phyloP scores from a whole-genome alignment of 2,113 vertebrate species.

The Diadophis punctatus region DNA sequence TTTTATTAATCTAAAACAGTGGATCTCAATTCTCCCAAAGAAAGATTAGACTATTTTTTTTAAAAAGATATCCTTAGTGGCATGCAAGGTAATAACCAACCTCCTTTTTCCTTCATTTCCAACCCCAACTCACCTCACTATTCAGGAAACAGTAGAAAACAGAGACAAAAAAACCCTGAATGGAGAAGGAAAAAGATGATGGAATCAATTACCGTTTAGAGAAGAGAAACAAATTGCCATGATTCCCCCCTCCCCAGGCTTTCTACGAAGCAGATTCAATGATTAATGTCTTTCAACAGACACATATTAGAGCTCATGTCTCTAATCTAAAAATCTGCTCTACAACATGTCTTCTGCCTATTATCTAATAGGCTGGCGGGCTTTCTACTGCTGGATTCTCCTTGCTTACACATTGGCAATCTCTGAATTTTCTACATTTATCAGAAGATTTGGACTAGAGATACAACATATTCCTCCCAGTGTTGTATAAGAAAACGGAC shows the following conservation, averaged over 20 bases:
- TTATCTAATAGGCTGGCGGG: not conserved
- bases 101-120: not conserved
- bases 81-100: not conserved
- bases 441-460: not conserved
- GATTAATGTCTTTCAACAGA: not conserved
- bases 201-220: fast-evolving
- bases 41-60: not conserved
- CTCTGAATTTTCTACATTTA: not conserved
- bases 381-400: not conserved
- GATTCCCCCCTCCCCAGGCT: not conserved
- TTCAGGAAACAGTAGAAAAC: slow-evolving; percentile 93
- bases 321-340: not conserved
- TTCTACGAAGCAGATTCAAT: not conserved
- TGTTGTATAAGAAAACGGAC: not conserved
- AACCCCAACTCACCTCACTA: slow-evolving; percentile 79
- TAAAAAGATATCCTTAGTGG: not conserved
- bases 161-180: slow-evolving; percentile 89
- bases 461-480: not conserved
- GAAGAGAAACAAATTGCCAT: not conserved
- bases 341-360: not conserved
- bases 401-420: not conserved
- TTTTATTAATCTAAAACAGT: not conserved
- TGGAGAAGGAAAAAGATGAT: slow-evolving; percentile 36
- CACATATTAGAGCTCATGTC: not conserved
- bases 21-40: not conserved